These are phyloP conservation scores for Dolichopus griseipennis DNA, from an alignment of 2,888 invertebrate genomes.

Conservation along the genomic window DNA sequence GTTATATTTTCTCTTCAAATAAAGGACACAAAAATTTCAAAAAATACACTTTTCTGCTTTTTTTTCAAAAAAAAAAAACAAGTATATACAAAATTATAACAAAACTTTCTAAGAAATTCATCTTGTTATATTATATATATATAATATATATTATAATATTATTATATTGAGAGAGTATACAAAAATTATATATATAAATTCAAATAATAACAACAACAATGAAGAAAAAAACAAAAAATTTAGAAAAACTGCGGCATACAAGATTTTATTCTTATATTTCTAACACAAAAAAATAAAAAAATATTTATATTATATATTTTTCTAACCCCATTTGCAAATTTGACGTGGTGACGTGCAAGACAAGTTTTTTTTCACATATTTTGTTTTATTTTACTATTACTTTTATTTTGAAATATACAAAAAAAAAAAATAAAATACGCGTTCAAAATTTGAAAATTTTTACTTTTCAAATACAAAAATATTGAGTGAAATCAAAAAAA, in stretches of 20 bases:
- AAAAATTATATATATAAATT: not conserved
- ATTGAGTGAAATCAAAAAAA: too few species aligned
- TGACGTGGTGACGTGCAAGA: constrained; percentile 11
- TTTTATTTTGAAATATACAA: too few species aligned
- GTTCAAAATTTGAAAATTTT: too few species aligned
- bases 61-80: not conserved
- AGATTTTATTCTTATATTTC: not conserved
- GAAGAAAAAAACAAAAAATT: not conserved
- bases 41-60: not conserved
- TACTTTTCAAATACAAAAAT: too few species aligned
- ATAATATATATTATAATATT: too few species aligned
- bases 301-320: too few species aligned
- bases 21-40: not conserved
- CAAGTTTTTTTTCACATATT: not conserved
- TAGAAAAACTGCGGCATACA: not conserved
- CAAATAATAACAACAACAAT: not conserved
- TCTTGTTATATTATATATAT: constrained; percentile 1
- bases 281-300: not conserved
- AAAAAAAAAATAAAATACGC: too few species aligned
- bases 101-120: constrained; percentile 4
- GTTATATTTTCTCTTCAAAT: not conserved
- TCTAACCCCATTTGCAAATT: constrained; percentile 12
- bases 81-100: not conserved
- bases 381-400: too few species aligned
- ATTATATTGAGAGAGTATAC: not conserved